Percentiles rank a stretch among this genome's conserved stretches.
These are phyloP conservation scores for Ptychochromis oligacanthus DNA, from an alignment of 2,113 vertebrate genomes.

Conservation along the genomic window DNA sequence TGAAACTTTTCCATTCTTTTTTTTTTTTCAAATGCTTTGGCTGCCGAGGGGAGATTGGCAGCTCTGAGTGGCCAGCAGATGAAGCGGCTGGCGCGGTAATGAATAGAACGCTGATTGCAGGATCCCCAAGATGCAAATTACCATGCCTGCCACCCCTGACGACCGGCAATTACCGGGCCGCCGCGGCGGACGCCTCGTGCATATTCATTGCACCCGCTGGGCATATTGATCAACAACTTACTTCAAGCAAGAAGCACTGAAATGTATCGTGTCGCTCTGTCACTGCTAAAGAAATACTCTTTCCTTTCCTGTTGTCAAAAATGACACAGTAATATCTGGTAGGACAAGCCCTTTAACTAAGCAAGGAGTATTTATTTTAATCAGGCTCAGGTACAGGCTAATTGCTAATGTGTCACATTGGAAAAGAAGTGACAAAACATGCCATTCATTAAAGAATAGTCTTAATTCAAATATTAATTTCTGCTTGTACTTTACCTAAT, in stretches of 20 bases:
- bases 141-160: conserved; percentile 93
- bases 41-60: conserved; percentile 95
- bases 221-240: conserved; percentile 97
- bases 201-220: conserved; percentile 97
- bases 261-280: conserved; percentile 56
- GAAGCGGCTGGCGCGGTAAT: conserved; percentile 99
- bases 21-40: conserved; percentile 75
- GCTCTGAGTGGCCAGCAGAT: conserved; percentile 95
- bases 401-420: conserved; percentile 29
- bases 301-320: conserved; percentile 38
- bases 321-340: conserved; percentile 25
- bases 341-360: conserved; percentile 39
- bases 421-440: conserved; percentile 44
- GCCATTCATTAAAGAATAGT: conserved; percentile 30
- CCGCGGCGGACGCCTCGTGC: conserved; percentile 86
- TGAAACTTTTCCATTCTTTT: conserved; percentile 89
- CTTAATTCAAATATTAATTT: conserved; percentile 40
- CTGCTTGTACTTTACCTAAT: conserved; percentile 29
- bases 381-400: conserved; percentile 39
- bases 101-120: conserved; percentile 99
- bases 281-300: conserved; percentile 32
- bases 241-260: conserved; percentile 59
- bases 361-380: conserved; percentile 45
- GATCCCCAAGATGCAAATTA: conserved; percentile 99
- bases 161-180: conserved; percentile 98